Evolutionary conservation across 2,888 invertebrate species (phyloP), one percentile per base, ranked within the genome.

Genomic region (Lysandra coridon): DNA sequence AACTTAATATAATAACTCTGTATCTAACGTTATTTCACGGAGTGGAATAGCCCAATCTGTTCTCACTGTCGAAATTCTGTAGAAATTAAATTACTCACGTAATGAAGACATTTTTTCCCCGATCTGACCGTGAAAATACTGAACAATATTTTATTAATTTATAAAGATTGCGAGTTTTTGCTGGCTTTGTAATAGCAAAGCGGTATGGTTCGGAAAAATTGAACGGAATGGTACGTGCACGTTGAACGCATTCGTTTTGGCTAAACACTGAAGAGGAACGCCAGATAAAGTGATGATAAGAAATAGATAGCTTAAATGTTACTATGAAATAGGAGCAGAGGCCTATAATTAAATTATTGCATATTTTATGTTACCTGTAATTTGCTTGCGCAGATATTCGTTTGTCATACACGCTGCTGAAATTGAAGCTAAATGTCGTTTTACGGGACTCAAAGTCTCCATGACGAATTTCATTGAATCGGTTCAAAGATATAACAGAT

Each of bases 1-100:
- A 69, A 33, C 33, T 69, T 69, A 17, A 69, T 37, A 33, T 37
- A 69, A 69, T 81, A 33, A 80, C 80, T 82, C 78, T 81, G 74
- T 73, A 79, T 57, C 80, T 69, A 81, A 81, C 73, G 69, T 64
- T 76, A 81, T 82, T 81, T 80, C 80, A 83, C 79, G 81, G 79
- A 82, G 79, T 81, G 81, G 79, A 77, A 82, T 75, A 78, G 73
- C 75, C 78, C 78, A 82, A 82, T 81, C 79, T 78, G 79, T 79
- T 82, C 73, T 79, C 79, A 79, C 78, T 78, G 78, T 73, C 57
- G 78, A 79, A 80, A 80, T 74, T 78, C 78, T 78, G 78, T 75
- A 44, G 78, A 79, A 80, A 80, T 74, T 78, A 73, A 79, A 76
- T 76, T 76, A 57, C 53, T 30, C 76, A 76, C 76, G 76, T 76